Conservation (phyloP, 2,113 vertebrate genomes). For the Ranitomeya imitator region DNA sequence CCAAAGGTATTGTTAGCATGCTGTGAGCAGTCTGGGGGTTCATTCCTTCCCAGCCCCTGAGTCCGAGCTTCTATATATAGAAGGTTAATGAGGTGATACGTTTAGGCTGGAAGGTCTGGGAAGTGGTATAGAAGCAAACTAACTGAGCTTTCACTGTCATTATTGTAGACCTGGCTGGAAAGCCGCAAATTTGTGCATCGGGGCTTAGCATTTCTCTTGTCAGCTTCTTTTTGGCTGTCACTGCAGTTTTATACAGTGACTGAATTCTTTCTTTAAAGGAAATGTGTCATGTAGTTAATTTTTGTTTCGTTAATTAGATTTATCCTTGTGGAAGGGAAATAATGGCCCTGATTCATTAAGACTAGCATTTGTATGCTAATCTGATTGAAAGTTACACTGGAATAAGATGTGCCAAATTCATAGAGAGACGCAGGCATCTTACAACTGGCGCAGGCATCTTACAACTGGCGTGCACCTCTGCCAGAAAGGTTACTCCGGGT, state of each 20-base stretch:
- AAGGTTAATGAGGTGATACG: constrained; percentile 36
- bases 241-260: background rate
- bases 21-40: background rate
- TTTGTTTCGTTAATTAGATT: no score
- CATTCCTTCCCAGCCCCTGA: constrained; percentile 23
- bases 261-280: background rate
- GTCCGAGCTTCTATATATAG: constrained; percentile 27
- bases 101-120: background rate
- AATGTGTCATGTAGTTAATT: background rate
- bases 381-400: no score
- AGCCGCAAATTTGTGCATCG: constrained; percentile 3
- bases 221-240: constrained; percentile 19
- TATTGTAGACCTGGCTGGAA: constrained; percentile 34
- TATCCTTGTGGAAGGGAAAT: no score
- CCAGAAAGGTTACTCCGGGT: no score
- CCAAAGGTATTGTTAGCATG: constrained; percentile 8
- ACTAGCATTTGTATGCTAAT: no score
- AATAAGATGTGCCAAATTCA: no score
- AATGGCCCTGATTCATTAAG: no score
- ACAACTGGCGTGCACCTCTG: no score
- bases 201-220: background rate
- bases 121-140: constrained; percentile 20
- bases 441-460: no score
- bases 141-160: constrained; percentile 13
- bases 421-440: no score